Conservation (phyloP, 2,888 invertebrate genomes). For the Agrotis clavis region DNA sequence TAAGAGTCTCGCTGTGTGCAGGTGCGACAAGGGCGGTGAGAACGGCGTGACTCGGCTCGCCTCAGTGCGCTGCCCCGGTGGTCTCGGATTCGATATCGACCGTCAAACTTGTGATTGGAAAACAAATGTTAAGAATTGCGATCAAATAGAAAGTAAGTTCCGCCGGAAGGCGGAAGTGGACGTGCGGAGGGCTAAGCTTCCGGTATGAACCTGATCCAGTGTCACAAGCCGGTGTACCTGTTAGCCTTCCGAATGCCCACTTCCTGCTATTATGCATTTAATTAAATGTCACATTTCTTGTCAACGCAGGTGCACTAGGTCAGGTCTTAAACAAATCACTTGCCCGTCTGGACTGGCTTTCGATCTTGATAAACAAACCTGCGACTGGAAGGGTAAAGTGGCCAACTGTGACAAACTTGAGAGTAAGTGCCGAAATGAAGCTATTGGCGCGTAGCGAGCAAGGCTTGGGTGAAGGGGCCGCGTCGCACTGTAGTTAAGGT, state of each 20-base stretch:
- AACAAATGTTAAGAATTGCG: slow-evolving; percentile 98
- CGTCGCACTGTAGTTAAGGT: slow-evolving; percentile 89
- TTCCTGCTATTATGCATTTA: slow-evolving; percentile 82
- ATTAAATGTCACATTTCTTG: slow-evolving; percentile 90
- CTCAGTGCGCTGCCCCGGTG: slow-evolving; percentile 96
- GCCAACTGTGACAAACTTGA: slow-evolving; percentile 98
- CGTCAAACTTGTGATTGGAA: slow-evolving; percentile 99
- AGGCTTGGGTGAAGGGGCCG: slow-evolving; percentile 90
- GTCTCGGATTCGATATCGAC: slow-evolving; percentile 98
- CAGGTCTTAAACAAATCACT: slow-evolving; percentile 98
- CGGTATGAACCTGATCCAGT: slow-evolving; percentile 72
- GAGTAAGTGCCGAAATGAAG: slow-evolving; percentile 95
- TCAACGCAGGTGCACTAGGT: slow-evolving; percentile 97
- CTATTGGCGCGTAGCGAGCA: slow-evolving; percentile 89
- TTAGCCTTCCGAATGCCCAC: slow-evolving; percentile 86
- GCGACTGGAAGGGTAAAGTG: slow-evolving; percentile 99
- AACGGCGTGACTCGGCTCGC: slow-evolving; percentile 97
- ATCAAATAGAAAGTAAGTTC: slow-evolving; percentile 98
- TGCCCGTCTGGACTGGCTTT: slow-evolving; percentile 99
- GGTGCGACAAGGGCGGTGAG: slow-evolving; percentile 98
- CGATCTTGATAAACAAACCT: slow-evolving; percentile 99
- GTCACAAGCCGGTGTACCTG: slow-evolving; percentile 70
- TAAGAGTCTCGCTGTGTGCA: slow-evolving; percentile 91
- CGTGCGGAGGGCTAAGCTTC: slow-evolving; percentile 86
- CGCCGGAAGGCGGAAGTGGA: slow-evolving; percentile 83